Percentiles rank a stretch among this genome's conserved stretches.
phyloP scores from a whole-genome alignment of 2,113 vertebrate species.

The Etheostoma cragini region DNA sequence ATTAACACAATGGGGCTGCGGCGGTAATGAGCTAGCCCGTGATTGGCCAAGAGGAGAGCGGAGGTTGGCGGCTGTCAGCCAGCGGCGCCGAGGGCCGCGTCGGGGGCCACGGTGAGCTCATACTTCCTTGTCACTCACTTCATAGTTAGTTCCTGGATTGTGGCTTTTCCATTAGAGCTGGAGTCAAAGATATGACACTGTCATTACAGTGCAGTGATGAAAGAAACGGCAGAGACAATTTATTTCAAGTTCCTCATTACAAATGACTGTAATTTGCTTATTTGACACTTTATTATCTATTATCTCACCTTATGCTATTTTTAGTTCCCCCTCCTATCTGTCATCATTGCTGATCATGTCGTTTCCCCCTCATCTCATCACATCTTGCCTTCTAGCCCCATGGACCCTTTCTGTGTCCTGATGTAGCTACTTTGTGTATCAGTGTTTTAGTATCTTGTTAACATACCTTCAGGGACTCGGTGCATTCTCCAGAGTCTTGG shows the following conservation, averaged over 20 bases:
- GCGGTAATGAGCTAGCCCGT: slow-evolving; percentile 78
- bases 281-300: slow-evolving; percentile 70
- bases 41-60: slow-evolving; percentile 77
- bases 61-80: slow-evolving; percentile 73
- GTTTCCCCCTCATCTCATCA: slow-evolving; percentile 29
- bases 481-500: neutral
- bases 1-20: slow-evolving; percentile 83
- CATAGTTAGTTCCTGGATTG: slow-evolving; percentile 64
- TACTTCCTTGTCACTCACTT: slow-evolving; percentile 75
- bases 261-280: slow-evolving; percentile 73
- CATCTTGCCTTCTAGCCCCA: slow-evolving; percentile 25
- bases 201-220: slow-evolving; percentile 63
- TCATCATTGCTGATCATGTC: slow-evolving; percentile 54
- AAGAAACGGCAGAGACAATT: slow-evolving; percentile 61
- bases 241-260: slow-evolving; percentile 66
- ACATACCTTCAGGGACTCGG: neutral
- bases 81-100: slow-evolving; percentile 68
- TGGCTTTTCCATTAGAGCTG: slow-evolving; percentile 72
- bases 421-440: neutral
- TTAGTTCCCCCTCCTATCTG: slow-evolving; percentile 55
- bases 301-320: slow-evolving; percentile 69
- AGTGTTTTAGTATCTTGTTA: slow-evolving; percentile 17
- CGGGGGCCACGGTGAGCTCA: slow-evolving; percentile 70
- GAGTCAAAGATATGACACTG: slow-evolving; percentile 72
- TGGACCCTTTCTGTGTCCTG: slow-evolving; percentile 16